Percentiles rank a stretch among this genome's conserved stretches.
Conservation (phyloP, 2,888 invertebrate species). For the Sesia bembeciformis region DNA sequence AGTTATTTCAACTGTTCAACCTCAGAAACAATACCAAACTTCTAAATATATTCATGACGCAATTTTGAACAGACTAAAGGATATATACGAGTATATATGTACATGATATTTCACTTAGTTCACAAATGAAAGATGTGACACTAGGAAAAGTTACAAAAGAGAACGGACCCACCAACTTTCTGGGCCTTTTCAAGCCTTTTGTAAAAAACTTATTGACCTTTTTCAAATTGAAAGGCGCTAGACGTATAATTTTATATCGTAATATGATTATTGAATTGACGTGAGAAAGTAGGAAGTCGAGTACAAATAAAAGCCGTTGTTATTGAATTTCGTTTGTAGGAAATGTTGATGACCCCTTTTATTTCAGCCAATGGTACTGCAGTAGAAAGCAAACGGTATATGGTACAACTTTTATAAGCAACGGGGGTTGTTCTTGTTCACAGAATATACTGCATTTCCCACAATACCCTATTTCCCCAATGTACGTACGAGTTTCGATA, state of each 20-base stretch:
- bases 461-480: no score
- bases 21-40: no score
- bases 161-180: conserved; percentile 1
- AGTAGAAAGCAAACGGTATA: no score
- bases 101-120: conserved; percentile 5
- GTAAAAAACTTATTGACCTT: conserved; percentile 30
- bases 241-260: conserved; percentile 28
- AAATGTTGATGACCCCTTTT: background rate
- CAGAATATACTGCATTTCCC: no score
- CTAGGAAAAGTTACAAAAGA: background rate
- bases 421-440: no score
- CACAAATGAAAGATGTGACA: conserved; percentile 3
- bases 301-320: background rate
- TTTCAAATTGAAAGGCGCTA: conserved; percentile 21
- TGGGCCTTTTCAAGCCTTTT: conserved; percentile 19
- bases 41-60: no score
- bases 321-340: background rate
- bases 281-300: conserved; percentile 5
- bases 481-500: no score
- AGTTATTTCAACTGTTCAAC: no score
- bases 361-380: no score
- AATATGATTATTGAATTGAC: conserved; percentile 15
- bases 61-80: no score
- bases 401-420: no score
- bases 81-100: background rate